Percentiles rank a stretch among this genome's conserved stretches.
Evolutionary conservation across 2,888 invertebrate genomes (phyloP).

Genomic region (Platycheirus albimanus): DNA sequence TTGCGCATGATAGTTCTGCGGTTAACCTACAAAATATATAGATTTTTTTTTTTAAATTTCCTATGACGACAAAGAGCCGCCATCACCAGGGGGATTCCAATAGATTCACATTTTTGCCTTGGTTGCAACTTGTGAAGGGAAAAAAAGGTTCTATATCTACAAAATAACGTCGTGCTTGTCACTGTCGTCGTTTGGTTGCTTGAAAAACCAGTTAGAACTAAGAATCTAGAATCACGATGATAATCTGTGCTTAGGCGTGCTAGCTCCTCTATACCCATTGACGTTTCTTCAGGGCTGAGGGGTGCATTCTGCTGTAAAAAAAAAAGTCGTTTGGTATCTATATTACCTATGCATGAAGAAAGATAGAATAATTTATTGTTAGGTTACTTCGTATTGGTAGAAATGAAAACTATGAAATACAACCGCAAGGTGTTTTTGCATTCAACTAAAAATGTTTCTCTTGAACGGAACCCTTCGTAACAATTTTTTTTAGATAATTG

Average conservation of each 20-base stretch:
- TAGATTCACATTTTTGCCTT: neutral
- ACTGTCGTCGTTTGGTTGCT: slow-evolving; percentile 21
- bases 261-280: neutral
- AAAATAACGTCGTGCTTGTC: neutral
- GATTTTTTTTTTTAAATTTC: neutral
- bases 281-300: neutral
- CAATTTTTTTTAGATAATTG: too few species aligned
- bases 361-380: neutral
- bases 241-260: slow-evolving; percentile 27
- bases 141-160: neutral
- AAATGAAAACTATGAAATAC: slow-evolving; percentile 18
- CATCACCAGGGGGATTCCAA: slow-evolving; percentile 56
- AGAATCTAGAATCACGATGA: slow-evolving; percentile 53
- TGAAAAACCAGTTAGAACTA: slow-evolving; percentile 49
- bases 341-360: too few species aligned
- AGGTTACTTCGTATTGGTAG: neutral
- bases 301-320: neutral
- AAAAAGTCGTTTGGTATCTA: slow-evolving; percentile 17
- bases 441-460: slow-evolving; percentile 19
- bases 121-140: neutral
- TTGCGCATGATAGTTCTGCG: slow-evolving; percentile 68
- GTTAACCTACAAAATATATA: slow-evolving; percentile 61
- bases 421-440: slow-evolving; percentile 50
- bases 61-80: slow-evolving; percentile 44
- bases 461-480: neutral